These are phyloP conservation scores for Pogona vitticeps DNA, from an alignment of 2,113 vertebrate genomes.

Conservation along the genomic window DNA sequence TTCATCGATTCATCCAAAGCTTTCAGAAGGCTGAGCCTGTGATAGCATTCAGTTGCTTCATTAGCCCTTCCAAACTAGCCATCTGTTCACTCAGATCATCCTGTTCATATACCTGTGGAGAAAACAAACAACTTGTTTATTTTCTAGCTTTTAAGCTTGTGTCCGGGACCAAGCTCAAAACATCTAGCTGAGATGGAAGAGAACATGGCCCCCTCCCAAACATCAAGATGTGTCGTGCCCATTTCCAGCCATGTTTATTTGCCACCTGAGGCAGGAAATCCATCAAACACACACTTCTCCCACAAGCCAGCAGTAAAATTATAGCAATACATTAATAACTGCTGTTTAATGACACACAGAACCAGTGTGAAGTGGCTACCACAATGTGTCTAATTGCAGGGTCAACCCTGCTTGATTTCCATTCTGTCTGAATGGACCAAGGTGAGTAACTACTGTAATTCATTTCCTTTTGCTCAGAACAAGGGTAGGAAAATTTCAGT, in stretches of 20 bases:
- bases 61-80: slow-evolving; percentile 95
- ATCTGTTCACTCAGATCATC: slow-evolving; percentile 97
- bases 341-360: no score
- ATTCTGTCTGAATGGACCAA: not conserved
- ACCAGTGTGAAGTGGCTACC: no score
- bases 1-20: not conserved
- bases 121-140: not conserved
- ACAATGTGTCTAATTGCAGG: no score
- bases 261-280: no score
- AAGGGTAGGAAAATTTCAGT: not conserved
- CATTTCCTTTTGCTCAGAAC: not conserved
- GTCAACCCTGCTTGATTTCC: no score
- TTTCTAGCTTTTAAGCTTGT: not conserved
- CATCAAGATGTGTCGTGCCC: no score
- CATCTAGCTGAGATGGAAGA: no score
- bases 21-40: slow-evolving; percentile 94
- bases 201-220: no score
- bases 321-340: no score
- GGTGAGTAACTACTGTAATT: not conserved
- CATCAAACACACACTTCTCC: no score
- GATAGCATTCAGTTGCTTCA: slow-evolving; percentile 98
- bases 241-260: no score
- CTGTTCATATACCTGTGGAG: slow-evolving; percentile 90
- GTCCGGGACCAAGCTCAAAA: not conserved
- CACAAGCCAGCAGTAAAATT: no score